Base-by-base conservation (phyloP, 2,113 vertebrate genomes). In the Podiceps cristatus region DNA sequence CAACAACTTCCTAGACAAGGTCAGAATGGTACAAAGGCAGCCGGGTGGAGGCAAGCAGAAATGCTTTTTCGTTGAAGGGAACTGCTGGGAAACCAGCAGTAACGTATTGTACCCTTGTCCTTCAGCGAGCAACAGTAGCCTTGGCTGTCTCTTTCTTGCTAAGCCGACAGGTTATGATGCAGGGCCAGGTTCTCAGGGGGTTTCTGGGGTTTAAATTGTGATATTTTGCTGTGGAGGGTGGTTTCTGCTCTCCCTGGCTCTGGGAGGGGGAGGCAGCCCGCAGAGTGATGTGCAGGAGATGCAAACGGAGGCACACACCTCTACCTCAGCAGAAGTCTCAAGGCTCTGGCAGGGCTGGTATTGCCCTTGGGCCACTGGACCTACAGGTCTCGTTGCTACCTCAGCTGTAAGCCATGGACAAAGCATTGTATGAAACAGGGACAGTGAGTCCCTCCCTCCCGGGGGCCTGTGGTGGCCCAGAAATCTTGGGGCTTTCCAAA, bases 11-110 rank as follows among this genome's bases (percentile, higher is more conserved):
- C 90, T 93, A 68, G 93, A 88, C 89, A 97, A 96, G 97, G 96
- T 96, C 97, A 98, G 94, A 91, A 58, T 44, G 74, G 81, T 95
- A 92, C 96, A 96, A 92, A 96, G 80, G 96, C 94, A 95, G 93
- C 84, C 5, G 92, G 95, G 88, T 69, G 96, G 85, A 68, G 86
- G 45, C 84, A 94, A 66, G 86, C 71, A 92, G 81, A 75, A 53
- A 88, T 96, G 96, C 83, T n/a, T 84, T 98, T 98, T 98, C 97
- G 97, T 98, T 98, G 97, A 95, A 98, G 95, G 96, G 90, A 95
- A 90, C 90, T 91, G 62, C 93, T 95, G 96, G 97, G 93, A 96
- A 97, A 97, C 94, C 98, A 98, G 95, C 82, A 97, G 88, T 93
- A 95, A 94, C 18, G 60, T 96, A 97, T 96, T 94, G 96, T 97